Base-by-base conservation (phyloP, 1,140 invertebrate genomes). In the Drosophila insularis region DNA sequence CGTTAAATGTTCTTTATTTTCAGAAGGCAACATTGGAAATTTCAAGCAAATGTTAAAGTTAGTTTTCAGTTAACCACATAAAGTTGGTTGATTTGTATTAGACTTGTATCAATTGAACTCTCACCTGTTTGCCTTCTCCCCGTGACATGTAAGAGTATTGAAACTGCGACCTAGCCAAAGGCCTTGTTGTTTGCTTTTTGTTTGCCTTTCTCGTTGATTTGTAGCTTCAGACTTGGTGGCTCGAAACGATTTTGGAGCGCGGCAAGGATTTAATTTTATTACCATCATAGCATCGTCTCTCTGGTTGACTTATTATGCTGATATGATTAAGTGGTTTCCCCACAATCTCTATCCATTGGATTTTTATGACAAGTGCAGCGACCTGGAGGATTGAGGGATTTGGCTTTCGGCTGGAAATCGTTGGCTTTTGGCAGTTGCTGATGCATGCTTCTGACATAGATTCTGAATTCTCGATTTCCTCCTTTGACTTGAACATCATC, bases 211-310 rank as follows among this genome's bases (percentile, higher is more conserved):
- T 27, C 46, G 63, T 66, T 73, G 78, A 77, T 50, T 50, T 50
- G 43, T 50, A 21, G 43, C 43, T 21, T 17, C 7, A 46, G 43
- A 46, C 43, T 19, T 46, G 14, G 4, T 19, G 43, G 43, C 43
- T 19, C 19, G 13, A n/a, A 56, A 70, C 61, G 43, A 21, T 50
- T 70, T 67, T 78, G 40, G 63, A 74, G 68, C 64, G 64, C 68
- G 76, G 74, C 82, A 89, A 87, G 82, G 82, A 87, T 87, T 87
- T 87, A 80, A 87, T 87, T 87, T 87, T 89, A 87, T 87, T 81
- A 81, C 79, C 82, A 59, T 68, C 55, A 58, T 35, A 59, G 17
- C 65, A 35, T 35, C 32, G 37, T 61, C 55, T 66, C 60, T 69
- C 53, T 50, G 65, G 77, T 71, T 82, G 82, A 82, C 84, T 87